Conservation (phyloP, 2,113 vertebrate species). For the Neofelis nebulosa region DNA sequence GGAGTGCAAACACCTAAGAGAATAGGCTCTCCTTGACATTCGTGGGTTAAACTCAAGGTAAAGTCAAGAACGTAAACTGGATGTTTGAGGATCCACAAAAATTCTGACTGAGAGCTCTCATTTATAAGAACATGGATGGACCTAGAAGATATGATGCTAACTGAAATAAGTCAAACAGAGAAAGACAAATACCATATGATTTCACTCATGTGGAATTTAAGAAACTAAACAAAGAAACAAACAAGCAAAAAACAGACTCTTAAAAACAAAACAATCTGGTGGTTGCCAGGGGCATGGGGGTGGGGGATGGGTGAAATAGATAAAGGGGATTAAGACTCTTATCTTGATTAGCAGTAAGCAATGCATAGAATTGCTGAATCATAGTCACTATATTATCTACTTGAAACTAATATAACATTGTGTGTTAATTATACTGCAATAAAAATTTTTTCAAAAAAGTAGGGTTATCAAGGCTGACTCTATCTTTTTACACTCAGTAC, state of each 20-base stretch:
- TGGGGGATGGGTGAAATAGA: neutral
- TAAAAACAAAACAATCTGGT: neutral
- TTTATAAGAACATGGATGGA: neutral
- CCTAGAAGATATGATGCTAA: neutral
- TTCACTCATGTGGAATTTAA: neutral
- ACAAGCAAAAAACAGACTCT: neutral
- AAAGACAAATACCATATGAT: neutral
- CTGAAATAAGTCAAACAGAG: neutral
- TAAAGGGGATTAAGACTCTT: neutral
- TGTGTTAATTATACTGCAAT: neutral
- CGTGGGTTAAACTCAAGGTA: neutral
- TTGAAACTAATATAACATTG: neutral
- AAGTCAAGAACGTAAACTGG: neutral
- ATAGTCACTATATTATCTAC: neutral
- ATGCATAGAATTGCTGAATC: neutral
- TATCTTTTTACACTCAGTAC: neutral
- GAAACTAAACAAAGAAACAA: neutral
- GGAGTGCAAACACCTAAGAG: neutral
- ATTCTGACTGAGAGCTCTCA: neutral
- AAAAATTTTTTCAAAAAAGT: neutral
- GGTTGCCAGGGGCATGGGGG: neutral
- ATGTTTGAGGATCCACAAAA: neutral
- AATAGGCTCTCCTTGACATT: neutral
- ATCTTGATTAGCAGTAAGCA: neutral
- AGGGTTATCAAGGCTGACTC: neutral